Base-by-base conservation (phyloP, 2,888 invertebrate genomes). In the Adineta ricciae region DNA sequence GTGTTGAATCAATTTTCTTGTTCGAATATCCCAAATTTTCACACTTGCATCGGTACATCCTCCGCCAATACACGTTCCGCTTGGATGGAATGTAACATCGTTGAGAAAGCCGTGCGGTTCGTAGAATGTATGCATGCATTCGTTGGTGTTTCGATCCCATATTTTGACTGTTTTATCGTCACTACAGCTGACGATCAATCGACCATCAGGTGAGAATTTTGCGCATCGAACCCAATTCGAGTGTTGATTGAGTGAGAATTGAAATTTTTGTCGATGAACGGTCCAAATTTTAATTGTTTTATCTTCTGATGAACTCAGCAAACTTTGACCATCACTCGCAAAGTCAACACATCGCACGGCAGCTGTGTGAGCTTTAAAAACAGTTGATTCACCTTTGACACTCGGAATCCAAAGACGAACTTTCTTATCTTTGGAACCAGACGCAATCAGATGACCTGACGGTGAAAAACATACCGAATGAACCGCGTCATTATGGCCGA, bases 321-420 rank as follows among this genome's bases (percentile, higher is more conserved):
- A 86, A 21, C 87, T 88, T 86, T 90, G 89, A 1, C 90, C 90
- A 88, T 94, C 94, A 21, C 93, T 93, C 87, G 94, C 94, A 89
- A 96, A 96, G 88, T 94, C 93, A 0, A 96, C 93, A 84, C 94
- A 94, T 84, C 95, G 92, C 0, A 96, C 94, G 36, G 94, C 93
- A 85, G 94, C 93, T 82, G 93, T 93, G 90, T 96, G 96, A 3
- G 95, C 94, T 89, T 93, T 92, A 89, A 95, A 94, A 88, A 94
- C 93, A 7, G 93, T 92, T 0, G 94, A 94, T 87, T 94, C 93
- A 38, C 90, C 91, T 88, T 91, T 91, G 9, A 95, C 93, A 86
- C 93, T 94, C 0, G 96, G 95, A 84, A 94, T 93, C 96, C 96
- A 97, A 56, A 97, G 90, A 87, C 95, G 92, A 0, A 96, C 94